Conservation (phyloP, 2,888 invertebrate genomes). For the Carpatolechia fugitivella region DNA sequence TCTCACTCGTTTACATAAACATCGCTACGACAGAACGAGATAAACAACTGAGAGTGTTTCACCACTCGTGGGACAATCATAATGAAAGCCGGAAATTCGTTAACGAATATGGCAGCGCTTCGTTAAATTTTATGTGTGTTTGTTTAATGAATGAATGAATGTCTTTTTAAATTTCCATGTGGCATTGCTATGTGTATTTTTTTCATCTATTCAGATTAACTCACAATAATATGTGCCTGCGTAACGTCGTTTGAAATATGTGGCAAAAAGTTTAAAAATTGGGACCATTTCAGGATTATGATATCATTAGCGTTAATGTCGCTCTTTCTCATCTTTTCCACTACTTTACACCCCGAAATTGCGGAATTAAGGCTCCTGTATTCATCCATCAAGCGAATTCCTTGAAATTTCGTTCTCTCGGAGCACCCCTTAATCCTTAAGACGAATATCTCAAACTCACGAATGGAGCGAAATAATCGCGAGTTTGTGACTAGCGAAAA, state of each 20-base stretch:
- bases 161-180: conserved; percentile 71
- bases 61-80: conserved; percentile 52
- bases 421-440: conserved; percentile 71
- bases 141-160: conserved; percentile 74
- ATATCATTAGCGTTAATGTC: conserved; percentile 31
- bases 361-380: conserved; percentile 66
- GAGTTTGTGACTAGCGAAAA: conserved; percentile 66
- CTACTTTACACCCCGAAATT: conserved; percentile 63
- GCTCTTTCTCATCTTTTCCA: conserved; percentile 48
- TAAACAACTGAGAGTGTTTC: conserved; percentile 31
- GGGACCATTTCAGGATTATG: conserved; percentile 2
- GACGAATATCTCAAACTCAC: conserved; percentile 76
- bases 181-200: conserved; percentile 45
- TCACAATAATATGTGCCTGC: not conserved
- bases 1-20: conserved; percentile 11
- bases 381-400: conserved; percentile 71
- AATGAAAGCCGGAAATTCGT: conserved; percentile 74
- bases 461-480: conserved; percentile 68
- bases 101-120: conserved; percentile 72
- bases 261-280: not conserved
- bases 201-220: not conserved
- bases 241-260: not conserved
- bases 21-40: conserved; percentile 40
- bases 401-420: conserved; percentile 67
- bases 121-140: conserved; percentile 75